These are phyloP conservation scores for Phylloscopus whistleri DNA, from an alignment of 2,113 vertebrate genomes.

Conservation along the genomic window DNA sequence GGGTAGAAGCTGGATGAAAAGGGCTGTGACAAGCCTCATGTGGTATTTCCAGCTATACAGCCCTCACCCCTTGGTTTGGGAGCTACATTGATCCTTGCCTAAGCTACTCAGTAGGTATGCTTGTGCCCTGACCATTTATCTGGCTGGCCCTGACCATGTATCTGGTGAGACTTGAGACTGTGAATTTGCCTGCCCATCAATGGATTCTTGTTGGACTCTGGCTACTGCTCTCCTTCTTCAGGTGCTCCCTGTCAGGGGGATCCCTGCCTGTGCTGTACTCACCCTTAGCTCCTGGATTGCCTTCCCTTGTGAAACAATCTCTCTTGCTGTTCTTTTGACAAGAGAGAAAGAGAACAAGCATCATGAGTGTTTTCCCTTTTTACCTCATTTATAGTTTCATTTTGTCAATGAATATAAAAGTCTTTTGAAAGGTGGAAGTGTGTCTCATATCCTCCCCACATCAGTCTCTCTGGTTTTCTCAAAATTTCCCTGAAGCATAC, in stretches of 20 bases:
- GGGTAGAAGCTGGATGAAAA: not conserved
- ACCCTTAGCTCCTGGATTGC: not conserved
- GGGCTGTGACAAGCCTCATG: not conserved
- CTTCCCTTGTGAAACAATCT: not conserved
- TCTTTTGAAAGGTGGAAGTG: not conserved
- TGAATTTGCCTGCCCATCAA: not conserved
- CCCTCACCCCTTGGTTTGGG: not conserved
- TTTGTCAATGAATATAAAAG: rapidly evolving
- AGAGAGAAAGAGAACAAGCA: not conserved
- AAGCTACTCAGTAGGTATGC: not conserved
- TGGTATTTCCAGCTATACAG: not conserved
- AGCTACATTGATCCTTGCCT: not conserved
- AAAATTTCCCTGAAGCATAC: not conserved
- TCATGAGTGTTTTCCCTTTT: not conserved
- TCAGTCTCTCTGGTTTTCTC: not conserved
- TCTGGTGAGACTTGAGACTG: not conserved
- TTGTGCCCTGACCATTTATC: not conserved
- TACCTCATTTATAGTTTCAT: not conserved
- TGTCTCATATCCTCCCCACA: not conserved
- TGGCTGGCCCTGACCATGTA: not conserved
- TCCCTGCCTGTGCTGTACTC: not conserved
- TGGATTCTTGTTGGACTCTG: not conserved
- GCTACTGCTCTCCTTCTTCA: not conserved
- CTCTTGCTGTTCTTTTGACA: not conserved
- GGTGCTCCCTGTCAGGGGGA: not conserved